These are phyloP conservation scores for Calidris pugnax DNA, from an alignment of 2,113 vertebrate genomes.

Conservation along the genomic window DNA sequence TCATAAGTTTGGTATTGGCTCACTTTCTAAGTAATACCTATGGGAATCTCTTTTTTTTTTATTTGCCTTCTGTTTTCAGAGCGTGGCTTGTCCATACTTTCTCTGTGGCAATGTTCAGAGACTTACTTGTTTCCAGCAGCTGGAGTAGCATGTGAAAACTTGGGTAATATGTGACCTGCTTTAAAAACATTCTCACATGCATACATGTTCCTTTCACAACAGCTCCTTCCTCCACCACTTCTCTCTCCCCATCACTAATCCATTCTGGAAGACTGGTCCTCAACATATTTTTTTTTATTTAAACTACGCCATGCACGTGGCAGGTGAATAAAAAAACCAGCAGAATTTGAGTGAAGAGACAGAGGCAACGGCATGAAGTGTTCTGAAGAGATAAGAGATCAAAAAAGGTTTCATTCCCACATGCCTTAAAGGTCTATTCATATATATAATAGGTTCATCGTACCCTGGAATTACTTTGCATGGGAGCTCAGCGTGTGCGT, in stretches of 20 bases:
- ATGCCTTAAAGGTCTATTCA: conserved; percentile 38
- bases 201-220: neutral
- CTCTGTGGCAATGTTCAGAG: neutral
- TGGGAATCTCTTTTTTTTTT: neutral
- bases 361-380: neutral
- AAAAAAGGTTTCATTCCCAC: neutral
- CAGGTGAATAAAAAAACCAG: neutral
- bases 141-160: neutral
- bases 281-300: neutral
- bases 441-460: neutral
- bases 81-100: neutral
- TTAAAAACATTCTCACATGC: neutral
- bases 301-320: neutral
- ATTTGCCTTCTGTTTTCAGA: neutral
- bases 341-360: neutral
- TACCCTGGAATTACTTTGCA: conserved; percentile 9
- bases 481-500: neutral
- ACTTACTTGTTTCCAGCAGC: neutral
- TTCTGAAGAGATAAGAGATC: conserved; percentile 46
- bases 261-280: neutral
- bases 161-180: neutral
- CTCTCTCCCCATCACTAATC: neutral
- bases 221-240: neutral
- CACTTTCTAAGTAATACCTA: neutral
- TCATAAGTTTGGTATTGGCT: neutral